Evolutionary conservation across 1,140 invertebrate genomes (phyloP).

Genomic region (Cylas formicarius): DNA sequence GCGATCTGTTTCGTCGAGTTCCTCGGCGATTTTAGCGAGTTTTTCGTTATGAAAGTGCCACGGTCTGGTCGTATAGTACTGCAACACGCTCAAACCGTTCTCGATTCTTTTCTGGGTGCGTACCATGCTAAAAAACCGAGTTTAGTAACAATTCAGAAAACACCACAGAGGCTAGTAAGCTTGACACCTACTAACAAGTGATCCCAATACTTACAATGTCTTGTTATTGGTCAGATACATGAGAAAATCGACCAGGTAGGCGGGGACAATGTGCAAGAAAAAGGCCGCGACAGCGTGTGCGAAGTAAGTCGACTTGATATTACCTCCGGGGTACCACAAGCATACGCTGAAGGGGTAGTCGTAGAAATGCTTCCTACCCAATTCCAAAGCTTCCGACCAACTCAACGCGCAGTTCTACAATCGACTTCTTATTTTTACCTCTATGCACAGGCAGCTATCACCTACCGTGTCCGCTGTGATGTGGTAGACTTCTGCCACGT

Average conservation of each 20-base stretch:
- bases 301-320: slow-evolving; percentile 60
- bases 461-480: slow-evolving; percentile 27
- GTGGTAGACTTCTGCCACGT: slow-evolving; percentile 34
- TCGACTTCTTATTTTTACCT: not conserved
- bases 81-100: slow-evolving; percentile 57
- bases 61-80: slow-evolving; percentile 80
- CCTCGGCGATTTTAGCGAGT: slow-evolving; percentile 52
- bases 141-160: not conserved
- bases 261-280: slow-evolving; percentile 73
- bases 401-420: slow-evolving; percentile 52
- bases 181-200: not conserved
- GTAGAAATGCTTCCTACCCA: slow-evolving; percentile 53
- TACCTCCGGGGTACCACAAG: slow-evolving; percentile 75
- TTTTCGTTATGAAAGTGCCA: slow-evolving; percentile 76
- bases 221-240: slow-evolving; percentile 62
- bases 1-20: slow-evolving; percentile 53
- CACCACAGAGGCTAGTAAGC: not conserved
- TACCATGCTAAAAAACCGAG: slow-evolving; percentile 49
- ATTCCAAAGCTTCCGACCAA: slow-evolving; percentile 71
- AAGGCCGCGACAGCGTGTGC: slow-evolving; percentile 61
- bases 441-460: not conserved
- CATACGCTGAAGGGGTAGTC: slow-evolving; percentile 58
- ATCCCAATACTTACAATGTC: slow-evolving; percentile 60
- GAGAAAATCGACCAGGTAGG: slow-evolving; percentile 68
- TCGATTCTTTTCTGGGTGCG: slow-evolving; percentile 58